phyloP scores from a whole-genome alignment of 1,140 invertebrate species.

The Oedothorax gibbosus region DNA sequence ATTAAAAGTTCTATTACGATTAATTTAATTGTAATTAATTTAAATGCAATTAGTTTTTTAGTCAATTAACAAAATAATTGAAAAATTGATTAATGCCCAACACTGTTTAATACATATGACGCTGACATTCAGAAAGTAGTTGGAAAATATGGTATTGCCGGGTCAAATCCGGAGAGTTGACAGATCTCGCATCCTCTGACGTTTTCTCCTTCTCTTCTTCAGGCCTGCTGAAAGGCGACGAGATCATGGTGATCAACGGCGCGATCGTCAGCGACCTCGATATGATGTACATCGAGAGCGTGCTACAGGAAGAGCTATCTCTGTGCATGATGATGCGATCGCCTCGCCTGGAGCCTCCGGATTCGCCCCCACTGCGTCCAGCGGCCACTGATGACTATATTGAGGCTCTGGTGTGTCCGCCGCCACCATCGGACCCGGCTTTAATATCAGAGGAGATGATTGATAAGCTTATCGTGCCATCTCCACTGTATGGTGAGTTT shows the following conservation, averaged over 20 bases:
- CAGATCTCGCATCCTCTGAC: no score
- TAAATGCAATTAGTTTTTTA: no score
- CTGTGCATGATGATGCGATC: constrained; percentile 97
- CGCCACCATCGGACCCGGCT: constrained; percentile 88
- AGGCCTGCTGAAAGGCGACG: constrained; percentile 95
- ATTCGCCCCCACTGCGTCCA: constrained; percentile 78
- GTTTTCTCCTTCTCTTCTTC: constrained; percentile 75
- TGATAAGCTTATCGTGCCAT: constrained; percentile 93
- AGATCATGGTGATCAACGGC: constrained; percentile 98
- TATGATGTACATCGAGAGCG: constrained; percentile 98
- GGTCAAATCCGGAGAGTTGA: no score
- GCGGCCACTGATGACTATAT: constrained; percentile 92
- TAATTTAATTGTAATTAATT: no score
- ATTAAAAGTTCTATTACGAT: no score
- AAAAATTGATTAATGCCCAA: no score
- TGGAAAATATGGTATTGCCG: no score
- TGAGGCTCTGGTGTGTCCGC: constrained; percentile 89
- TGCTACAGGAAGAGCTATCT: constrained; percentile 92
- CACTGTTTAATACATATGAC: no score
- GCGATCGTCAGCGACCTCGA: constrained; percentile 97
- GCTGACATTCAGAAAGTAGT: no score
- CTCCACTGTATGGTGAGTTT: constrained; percentile 89
- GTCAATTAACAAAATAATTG: no score
- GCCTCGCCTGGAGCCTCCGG: constrained; percentile 92
- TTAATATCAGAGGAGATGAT: constrained; percentile 94